Evolutionary conservation across 2,888 invertebrate species (phyloP).

Genomic region (Dione juno): DNA sequence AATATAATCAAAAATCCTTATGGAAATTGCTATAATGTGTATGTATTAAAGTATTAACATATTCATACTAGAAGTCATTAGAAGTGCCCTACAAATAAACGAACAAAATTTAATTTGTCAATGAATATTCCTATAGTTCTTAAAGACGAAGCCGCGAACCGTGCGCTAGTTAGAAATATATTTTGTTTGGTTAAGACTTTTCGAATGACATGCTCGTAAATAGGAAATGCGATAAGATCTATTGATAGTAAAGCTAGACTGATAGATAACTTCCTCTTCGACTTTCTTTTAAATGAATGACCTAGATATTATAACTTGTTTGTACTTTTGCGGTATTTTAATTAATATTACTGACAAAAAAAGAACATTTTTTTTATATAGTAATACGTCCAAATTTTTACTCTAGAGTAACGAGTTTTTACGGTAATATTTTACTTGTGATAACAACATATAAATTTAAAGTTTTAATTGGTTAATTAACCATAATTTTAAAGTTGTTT

Average conservation of each 20-base stretch:
- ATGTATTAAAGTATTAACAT: too few species aligned
- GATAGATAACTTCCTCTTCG: conserved; percentile 13
- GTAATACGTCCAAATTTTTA: background rate
- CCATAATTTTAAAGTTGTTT: background rate
- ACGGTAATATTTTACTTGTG: background rate
- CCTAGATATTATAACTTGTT: background rate
- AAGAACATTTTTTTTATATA: too few species aligned
- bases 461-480: background rate
- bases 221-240: conserved; percentile 19
- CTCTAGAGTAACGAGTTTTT: background rate
- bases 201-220: background rate
- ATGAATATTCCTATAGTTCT: too few species aligned
- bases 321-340: background rate
- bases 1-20: too few species aligned
- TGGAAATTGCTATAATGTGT: too few species aligned
- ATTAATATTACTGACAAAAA: background rate
- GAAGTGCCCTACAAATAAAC: too few species aligned
- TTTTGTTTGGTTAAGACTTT: background rate
- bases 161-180: background rate
- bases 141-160: too few species aligned
- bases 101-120: too few species aligned
- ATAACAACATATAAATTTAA: background rate
- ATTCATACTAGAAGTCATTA: too few species aligned
- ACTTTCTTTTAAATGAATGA: conserved; percentile 3
- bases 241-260: conserved; percentile 10